Percentiles rank a stretch among this genome's conserved stretches.
These are phyloP conservation scores for Drosophila sp. DNA, from an alignment of 1,140 invertebrate species.

Conservation along the genomic window DNA sequence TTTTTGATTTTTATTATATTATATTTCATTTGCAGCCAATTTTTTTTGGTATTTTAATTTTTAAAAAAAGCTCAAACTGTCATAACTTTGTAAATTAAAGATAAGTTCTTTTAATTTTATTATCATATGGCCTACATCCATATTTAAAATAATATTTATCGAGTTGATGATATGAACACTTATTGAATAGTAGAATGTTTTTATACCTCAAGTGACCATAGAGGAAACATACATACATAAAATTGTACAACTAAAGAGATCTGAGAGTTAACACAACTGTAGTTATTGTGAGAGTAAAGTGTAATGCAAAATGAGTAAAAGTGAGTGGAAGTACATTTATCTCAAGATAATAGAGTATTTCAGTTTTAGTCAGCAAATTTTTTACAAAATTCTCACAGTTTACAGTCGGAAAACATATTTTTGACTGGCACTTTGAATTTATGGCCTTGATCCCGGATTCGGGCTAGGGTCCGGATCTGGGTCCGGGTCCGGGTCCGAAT, in stretches of 20 bases:
- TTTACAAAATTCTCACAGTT: conserved; percentile 17
- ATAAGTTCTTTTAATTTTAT: no score
- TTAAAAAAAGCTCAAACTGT: no score
- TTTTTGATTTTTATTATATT: no score
- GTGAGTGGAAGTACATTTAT: neutral
- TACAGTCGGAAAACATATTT: conserved; percentile 70
- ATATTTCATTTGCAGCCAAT: no score
- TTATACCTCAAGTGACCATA: neutral
- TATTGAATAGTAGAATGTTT: neutral
- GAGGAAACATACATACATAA: neutral
- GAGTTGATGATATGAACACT: no score
- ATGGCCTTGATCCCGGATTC: conserved; percentile 52
- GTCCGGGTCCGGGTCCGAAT: neutral
- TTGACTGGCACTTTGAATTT: conserved; percentile 78
- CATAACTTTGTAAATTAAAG: no score
- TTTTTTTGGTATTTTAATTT: no score
- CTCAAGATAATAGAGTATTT: conserved; percentile 2
- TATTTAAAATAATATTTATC: no score
- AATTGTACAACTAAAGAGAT: neutral
- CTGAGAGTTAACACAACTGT: neutral
- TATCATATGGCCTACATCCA: no score
- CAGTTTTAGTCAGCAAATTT: neutral
- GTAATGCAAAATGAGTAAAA: neutral
- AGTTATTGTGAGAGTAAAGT: neutral
- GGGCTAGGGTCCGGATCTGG: neutral